Evolutionary conservation across 2,113 vertebrate species (phyloP).

Genomic region (Chaetura pelagica): DNA sequence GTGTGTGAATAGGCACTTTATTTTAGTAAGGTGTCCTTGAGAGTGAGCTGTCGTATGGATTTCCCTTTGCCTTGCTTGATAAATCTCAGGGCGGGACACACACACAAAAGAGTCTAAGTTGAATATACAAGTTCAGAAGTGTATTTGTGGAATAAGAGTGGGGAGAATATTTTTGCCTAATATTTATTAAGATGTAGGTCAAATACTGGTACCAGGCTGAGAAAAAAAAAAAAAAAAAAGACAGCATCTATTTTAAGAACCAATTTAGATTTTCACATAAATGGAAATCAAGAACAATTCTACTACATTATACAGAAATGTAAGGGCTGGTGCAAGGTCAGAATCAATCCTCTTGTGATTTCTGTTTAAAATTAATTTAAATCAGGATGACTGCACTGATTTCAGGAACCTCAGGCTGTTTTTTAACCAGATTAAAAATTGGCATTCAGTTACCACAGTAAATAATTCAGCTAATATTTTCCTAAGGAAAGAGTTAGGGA

Average conservation of each 20-base stretch:
- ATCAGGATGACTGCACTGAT: conserved; percentile 59
- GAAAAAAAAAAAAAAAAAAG: conserved; percentile 32
- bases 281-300: conserved; percentile 66
- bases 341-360: conserved; percentile 59
- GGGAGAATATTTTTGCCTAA: conserved; percentile 12
- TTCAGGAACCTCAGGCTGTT: conserved; percentile 38
- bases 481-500: neutral
- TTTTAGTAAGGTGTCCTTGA: neutral
- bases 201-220: conserved; percentile 48
- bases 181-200: conserved; percentile 66
- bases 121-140: neutral
- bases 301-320: conserved; percentile 48
- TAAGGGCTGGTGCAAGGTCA: conserved; percentile 62
- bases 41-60: neutral
- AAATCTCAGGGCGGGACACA: neutral
- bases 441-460: neutral
- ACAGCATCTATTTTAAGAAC: conserved; percentile 58
- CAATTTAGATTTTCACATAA: conserved; percentile 67
- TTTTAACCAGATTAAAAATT: conserved; percentile 21
- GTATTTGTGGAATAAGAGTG: neutral
- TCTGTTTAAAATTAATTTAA: conserved; percentile 64
- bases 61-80: neutral
- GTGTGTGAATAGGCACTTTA: neutral
- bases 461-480: conserved; percentile 29
- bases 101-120: neutral